Percentiles rank a stretch among this genome's conserved stretches.
phyloP scores from a whole-genome alignment of 2,113 vertebrate genomes.

The Martes martes region DNA sequence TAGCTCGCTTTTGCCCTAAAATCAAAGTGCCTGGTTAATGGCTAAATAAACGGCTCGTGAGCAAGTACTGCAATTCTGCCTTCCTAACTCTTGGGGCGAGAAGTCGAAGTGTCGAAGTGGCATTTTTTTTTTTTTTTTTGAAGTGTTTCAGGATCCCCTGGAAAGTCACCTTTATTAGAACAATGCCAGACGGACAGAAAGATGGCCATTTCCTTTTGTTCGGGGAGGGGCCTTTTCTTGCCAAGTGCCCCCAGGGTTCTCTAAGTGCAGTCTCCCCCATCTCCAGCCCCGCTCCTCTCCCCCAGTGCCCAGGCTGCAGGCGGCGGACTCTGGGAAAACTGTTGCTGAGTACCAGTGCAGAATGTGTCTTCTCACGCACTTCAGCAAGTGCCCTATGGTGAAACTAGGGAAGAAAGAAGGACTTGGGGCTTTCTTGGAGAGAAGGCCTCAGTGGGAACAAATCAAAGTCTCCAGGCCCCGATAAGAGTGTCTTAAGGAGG shows the following conservation, averaged over 20 bases:
- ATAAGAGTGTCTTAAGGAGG: background rate
- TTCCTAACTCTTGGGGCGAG: background rate
- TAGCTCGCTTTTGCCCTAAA: slow-evolving; percentile 1
- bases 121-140: background rate
- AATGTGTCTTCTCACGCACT: background rate
- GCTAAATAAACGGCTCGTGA: background rate
- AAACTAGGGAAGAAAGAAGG: background rate
- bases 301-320: background rate
- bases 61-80: background rate
- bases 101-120: background rate
- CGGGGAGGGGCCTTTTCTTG: background rate
- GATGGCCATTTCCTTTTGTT: background rate
- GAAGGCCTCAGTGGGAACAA: background rate
- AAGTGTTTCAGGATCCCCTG: background rate
- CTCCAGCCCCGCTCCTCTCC: too few species aligned
- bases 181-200: background rate
- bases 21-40: slow-evolving; percentile 29
- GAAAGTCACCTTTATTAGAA: background rate
- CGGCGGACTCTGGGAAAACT: background rate
- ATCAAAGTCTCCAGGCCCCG: background rate
- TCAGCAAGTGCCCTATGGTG: background rate
- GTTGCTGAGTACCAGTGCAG: background rate
- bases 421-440: background rate
- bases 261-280: too few species aligned
- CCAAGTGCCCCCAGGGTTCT: background rate